Percentiles rank a stretch among this genome's conserved stretches.
Evolutionary conservation across 1,140 invertebrate species (phyloP).

Genomic region (Batillaria attramentaria): DNA sequence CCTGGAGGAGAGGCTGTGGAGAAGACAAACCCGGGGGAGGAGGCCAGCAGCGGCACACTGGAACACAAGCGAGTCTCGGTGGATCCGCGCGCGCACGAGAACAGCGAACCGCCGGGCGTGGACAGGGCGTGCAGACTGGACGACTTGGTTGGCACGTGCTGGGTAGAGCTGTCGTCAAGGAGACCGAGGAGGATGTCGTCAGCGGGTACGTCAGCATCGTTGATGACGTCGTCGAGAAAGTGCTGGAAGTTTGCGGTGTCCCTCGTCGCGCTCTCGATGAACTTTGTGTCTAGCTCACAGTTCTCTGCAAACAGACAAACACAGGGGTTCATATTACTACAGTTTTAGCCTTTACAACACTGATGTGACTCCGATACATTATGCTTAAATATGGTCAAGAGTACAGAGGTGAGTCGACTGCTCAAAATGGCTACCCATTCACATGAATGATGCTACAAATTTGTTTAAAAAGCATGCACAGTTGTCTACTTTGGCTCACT

Average conservation of each 20-base stretch:
- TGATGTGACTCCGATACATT: too few species aligned
- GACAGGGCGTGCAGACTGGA: too few species aligned
- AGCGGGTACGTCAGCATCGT: not conserved
- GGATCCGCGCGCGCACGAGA: not conserved
- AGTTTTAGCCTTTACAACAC: too few species aligned
- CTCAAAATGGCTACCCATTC: too few species aligned
- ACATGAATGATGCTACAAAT: too few species aligned
- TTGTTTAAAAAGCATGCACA: too few species aligned
- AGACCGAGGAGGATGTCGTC: not conserved
- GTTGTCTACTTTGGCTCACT: too few species aligned
- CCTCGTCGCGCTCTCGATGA: not conserved
- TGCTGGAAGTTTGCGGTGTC: slow-evolving; percentile 6
- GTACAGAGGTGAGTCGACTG: too few species aligned
- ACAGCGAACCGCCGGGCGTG: not conserved
- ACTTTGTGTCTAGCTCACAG: not conserved
- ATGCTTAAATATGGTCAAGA: not conserved
- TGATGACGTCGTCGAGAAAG: slow-evolving; percentile 1
- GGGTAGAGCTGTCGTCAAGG: not conserved
- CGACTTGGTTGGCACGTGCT: slow-evolving; percentile 2
- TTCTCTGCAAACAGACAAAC: not conserved
- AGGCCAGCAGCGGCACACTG: not conserved
- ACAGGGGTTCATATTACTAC: not conserved
- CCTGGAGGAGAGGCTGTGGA: not conserved
- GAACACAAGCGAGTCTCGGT: not conserved
- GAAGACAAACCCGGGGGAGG: too few species aligned